Percentiles rank a stretch among this genome's conserved stretches.
These are phyloP conservation scores for Dunckerocampus dactyliophorus DNA, from an alignment of 2,113 vertebrate genomes.

Conservation along the genomic window DNA sequence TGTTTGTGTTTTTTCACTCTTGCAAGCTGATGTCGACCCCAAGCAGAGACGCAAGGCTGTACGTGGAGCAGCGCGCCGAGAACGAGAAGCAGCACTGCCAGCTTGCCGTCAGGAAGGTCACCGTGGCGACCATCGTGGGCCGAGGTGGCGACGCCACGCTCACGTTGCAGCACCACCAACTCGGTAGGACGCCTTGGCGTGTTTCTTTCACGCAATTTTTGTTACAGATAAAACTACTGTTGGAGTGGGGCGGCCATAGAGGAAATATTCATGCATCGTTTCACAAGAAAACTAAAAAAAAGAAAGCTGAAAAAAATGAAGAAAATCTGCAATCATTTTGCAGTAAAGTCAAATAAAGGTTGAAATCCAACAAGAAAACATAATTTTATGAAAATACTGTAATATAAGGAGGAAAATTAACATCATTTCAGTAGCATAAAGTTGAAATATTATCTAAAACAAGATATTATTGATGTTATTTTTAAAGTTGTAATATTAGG, in stretches of 20 bases:
- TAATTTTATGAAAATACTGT: too few species aligned
- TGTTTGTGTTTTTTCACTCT: conserved; percentile 11
- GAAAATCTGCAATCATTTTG: too few species aligned
- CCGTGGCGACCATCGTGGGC: conserved; percentile 63
- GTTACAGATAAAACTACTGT: background rate
- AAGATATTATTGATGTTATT: too few species aligned
- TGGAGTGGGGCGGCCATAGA: background rate
- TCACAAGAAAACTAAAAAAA: too few species aligned
- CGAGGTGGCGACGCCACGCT: conserved; percentile 49
- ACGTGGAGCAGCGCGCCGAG: conserved; percentile 66
- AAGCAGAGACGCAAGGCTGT: conserved; percentile 58
- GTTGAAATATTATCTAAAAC: too few species aligned
- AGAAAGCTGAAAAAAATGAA: too few species aligned
- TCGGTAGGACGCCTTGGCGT: conserved; percentile 45
- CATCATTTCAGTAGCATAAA: too few species aligned
- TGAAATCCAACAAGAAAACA: too few species aligned
- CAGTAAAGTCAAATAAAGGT: too few species aligned
- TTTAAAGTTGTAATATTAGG: too few species aligned
- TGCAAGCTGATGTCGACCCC: conserved; percentile 70
- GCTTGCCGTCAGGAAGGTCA: conserved; percentile 69
- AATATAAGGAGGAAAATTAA: too few species aligned
- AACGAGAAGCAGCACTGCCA: conserved; percentile 63
- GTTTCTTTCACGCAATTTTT: background rate
- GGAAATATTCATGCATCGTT: background rate
- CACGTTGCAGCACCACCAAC: conserved; percentile 65